Evolutionary conservation across 2,888 invertebrate genomes (phyloP), one percentile per base, ranked within the genome.

Genomic region (Eupeodes luniger): DNA sequence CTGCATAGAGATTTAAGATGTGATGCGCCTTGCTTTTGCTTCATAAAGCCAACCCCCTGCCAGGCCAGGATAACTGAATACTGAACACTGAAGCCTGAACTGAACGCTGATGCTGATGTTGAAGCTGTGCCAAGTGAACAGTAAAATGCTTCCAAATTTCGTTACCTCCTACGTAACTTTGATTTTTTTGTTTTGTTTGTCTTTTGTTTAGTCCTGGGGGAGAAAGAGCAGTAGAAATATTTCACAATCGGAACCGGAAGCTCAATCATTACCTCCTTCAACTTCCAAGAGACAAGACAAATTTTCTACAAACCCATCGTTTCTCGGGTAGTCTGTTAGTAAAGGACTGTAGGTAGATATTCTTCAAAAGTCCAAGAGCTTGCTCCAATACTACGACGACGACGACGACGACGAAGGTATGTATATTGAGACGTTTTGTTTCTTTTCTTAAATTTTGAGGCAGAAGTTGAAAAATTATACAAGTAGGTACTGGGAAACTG

Each of bases 121-220:
- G 16, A 62, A 84, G 87, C 83, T 85, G 85, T 90, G 90, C 85
- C 90, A 90, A 90, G 90, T 90, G 90, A 89, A 90, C 89, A 89
- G 90, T 90, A 86, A 90, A 90, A 90, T 89, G 86, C 89, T 89
- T 90, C 90, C 88, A 90, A 90, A 90, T 90, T 90, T 90, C 85
- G 90, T 90, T 90, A 90, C 89, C 90, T 79, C 69, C 66, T 92
- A 92, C 91, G 92, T 91, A 92, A 92, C 92, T 92, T 93, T 92
- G 92, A 92, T 92, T 92, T 92, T 19, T 27, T 27, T 27, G 27
- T 92, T 92, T 91, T 92, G 93, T 92, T 92, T 93, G 91, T 92
- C 92, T 92, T 92, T 90, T 91, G 93, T 91, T 91, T 90, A 89
- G 91, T 91, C 90, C 88, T 80, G 64, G 88, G 86, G 81, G 76